phyloP scores from a whole-genome alignment of 2,113 vertebrate genomes.

The Globicephala melas region DNA sequence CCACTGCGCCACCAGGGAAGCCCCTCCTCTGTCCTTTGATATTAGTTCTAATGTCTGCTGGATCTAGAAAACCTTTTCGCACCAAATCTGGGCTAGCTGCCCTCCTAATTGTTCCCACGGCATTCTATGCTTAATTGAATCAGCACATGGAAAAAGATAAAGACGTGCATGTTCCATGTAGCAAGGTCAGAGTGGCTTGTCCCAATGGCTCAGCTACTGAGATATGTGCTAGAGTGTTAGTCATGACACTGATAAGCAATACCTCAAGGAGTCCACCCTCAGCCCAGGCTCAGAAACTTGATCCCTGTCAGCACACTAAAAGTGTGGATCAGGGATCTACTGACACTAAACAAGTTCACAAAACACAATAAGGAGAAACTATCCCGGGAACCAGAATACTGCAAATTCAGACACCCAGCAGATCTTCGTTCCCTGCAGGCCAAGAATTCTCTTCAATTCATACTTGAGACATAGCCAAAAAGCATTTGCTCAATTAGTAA shows the following conservation, averaged over 20 bases:
- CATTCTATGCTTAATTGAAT: background rate
- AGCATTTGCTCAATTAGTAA: background rate
- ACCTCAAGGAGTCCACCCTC: background rate
- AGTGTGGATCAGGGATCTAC: background rate
- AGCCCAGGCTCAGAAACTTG: background rate
- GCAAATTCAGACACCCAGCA: background rate
- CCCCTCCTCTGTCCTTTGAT: background rate
- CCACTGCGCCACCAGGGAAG: too few species aligned
- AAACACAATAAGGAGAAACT: background rate
- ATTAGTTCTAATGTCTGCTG: background rate
- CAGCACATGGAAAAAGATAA: background rate
- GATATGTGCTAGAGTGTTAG: background rate
- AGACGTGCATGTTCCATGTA: background rate
- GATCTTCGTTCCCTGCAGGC: background rate
- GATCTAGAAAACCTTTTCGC: background rate
- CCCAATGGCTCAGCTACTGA: background rate
- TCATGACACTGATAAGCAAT: background rate
- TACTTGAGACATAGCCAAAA: background rate
- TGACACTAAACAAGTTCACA: background rate
- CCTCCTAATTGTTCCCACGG: background rate
- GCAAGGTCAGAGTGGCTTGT: background rate
- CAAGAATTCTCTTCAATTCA: conserved; percentile 17
- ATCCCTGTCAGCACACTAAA: background rate
- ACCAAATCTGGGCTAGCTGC: background rate
- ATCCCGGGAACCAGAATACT: background rate